Conservation (phyloP, 2,888 invertebrate genomes). For the Ochropleura leucogaster region DNA sequence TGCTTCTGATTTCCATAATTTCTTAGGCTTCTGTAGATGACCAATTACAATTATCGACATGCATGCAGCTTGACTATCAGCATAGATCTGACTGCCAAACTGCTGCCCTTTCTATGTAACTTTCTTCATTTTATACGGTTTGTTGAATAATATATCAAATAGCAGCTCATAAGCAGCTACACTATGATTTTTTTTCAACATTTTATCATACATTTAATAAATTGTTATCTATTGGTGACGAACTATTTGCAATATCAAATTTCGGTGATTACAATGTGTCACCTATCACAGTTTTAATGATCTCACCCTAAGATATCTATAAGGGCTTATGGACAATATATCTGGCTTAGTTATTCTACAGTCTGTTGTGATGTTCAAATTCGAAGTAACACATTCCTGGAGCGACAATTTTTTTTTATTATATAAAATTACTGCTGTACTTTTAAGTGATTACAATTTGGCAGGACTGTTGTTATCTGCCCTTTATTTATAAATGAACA, state of each 20-base stretch:
- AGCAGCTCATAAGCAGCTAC: constrained; percentile 15
- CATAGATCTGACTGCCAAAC: constrained; percentile 36
- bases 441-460: constrained; percentile 63
- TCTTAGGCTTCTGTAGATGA: neutral
- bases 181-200: neutral
- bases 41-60: constrained; percentile 35
- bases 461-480: constrained; percentile 71
- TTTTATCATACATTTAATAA: constrained; percentile 8
- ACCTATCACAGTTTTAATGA: constrained; percentile 56
- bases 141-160: constrained; percentile 13
- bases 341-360: constrained; percentile 47
- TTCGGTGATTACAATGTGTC: constrained; percentile 37
- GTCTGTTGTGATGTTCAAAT: constrained; percentile 51
- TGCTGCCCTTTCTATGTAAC: constrained; percentile 11
- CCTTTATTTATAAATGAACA: constrained; percentile 82
- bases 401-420: constrained; percentile 53
- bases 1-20: neutral
- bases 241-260: constrained; percentile 34
- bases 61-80: constrained; percentile 21
- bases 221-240: constrained; percentile 20
- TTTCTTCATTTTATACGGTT: constrained; percentile 3
- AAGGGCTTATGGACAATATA: constrained; percentile 46
- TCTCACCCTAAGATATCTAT: constrained; percentile 55
- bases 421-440: constrained; percentile 58
- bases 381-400: constrained; percentile 75